A percentile compares a stretch with the other conserved stretches of the same genome.
phyloP scores from a whole-genome alignment of 2,113 vertebrate genomes.

The Ondatra zibethicus region DNA sequence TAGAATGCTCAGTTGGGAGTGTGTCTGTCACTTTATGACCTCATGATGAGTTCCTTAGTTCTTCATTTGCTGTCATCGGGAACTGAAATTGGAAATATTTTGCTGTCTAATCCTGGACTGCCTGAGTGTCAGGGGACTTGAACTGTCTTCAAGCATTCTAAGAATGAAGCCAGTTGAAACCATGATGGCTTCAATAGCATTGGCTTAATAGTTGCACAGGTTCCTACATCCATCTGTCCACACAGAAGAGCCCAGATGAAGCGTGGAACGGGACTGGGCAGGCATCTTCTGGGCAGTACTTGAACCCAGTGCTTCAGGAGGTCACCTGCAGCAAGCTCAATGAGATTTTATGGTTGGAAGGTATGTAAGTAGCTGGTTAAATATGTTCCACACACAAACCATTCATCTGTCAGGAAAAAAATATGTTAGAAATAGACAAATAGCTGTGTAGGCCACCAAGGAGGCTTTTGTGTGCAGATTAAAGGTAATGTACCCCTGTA shows the following conservation, averaged over 20 bases:
- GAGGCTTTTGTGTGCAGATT: constrained; percentile 53
- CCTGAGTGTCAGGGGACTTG: not conserved
- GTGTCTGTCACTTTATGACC: not conserved
- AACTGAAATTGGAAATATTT: not conserved
- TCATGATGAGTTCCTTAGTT: not conserved
- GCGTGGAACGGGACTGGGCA: not conserved
- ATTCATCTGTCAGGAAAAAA: not conserved
- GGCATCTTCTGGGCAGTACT: not conserved
- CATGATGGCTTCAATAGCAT: not conserved
- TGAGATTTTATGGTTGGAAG: not conserved
- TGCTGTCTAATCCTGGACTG: not conserved
- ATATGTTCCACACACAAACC: constrained; percentile 18
- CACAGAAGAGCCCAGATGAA: not conserved
- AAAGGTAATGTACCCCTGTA: constrained; percentile 32
- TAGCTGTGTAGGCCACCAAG: constrained; percentile 46
- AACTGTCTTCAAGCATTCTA: not conserved
- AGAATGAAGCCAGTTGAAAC: not conserved
- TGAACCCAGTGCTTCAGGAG: not conserved
- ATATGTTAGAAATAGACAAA: constrained; percentile 38
- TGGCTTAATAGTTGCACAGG: not conserved
- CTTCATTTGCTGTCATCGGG: not conserved
- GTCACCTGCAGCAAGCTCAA: not conserved
- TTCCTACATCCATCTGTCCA: not conserved
- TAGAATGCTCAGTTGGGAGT: not conserved
- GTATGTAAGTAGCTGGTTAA: not conserved